Conservation (phyloP, 2,113 vertebrate species). For the Brachyhypopomus occidentalis region DNA sequence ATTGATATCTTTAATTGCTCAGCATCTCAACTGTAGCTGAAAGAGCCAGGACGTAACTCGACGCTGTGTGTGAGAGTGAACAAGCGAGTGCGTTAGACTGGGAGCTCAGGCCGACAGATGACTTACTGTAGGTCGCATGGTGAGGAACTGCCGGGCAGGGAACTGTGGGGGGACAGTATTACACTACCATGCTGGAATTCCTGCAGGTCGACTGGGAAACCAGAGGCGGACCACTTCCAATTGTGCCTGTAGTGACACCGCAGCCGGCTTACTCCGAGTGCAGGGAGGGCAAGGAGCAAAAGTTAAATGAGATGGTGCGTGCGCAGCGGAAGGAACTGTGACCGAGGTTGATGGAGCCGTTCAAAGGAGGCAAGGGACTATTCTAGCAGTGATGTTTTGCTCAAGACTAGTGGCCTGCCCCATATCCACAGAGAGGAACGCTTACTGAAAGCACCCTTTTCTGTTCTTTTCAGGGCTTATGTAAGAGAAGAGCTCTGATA, state of each 20-base stretch:
- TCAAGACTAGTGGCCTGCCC: not conserved
- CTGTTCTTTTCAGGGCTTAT: slow-evolving; percentile 19
- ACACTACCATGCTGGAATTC: slow-evolving; percentile 41
- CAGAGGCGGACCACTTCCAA: slow-evolving; percentile 7
- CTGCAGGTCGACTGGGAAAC: slow-evolving; percentile 32
- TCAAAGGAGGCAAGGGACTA: not conserved
- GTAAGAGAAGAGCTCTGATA: slow-evolving; percentile 13
- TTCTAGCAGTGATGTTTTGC: slow-evolving; percentile 3
- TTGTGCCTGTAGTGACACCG: not conserved
- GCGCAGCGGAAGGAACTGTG: not conserved
- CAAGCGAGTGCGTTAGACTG: not conserved
- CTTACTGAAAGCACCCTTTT: not conserved
- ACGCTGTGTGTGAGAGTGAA: slow-evolving; percentile 38
- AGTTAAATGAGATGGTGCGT: no score
- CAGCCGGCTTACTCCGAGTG: not conserved
- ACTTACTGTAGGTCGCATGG: not conserved
- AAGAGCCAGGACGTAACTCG: not conserved
- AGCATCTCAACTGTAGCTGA: not conserved
- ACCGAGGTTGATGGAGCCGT: not conserved
- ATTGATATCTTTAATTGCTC: not conserved
- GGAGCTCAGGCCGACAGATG: not conserved
- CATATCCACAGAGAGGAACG: slow-evolving; percentile 1
- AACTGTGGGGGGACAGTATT: slow-evolving; percentile 30
- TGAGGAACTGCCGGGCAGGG: not conserved
- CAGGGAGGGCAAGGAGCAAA: not conserved